Base-by-base conservation (phyloP, 2,888 invertebrate genomes). In the Acanthosepion lycidas region DNA sequence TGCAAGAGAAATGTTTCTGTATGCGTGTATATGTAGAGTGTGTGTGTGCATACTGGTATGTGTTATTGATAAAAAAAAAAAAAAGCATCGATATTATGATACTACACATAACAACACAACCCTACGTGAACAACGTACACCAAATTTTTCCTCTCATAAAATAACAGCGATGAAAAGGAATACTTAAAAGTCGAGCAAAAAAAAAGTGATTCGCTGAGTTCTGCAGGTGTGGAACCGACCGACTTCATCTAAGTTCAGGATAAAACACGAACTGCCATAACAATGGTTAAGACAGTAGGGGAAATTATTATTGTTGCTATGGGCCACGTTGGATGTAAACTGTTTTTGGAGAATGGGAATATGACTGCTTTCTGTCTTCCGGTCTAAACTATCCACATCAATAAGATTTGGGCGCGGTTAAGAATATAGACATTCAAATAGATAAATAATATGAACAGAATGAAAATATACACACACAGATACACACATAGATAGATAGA, bases 291-390 rank as follows among this genome's bases (percentile, higher is more conserved):
- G 23, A 78, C 12, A n/a, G n/a, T 33, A 3, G 15, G n/a, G n/a
- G 78, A n/a, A 12, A 4, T 12, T 33, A 15, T 12, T 78, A n/a
- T 33, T 78, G 78, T 78, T 78, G n/a, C 18, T 78, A 78, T 78
- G n/a, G 18, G 78, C n/a, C 78, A 12, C 78, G n/a, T 78, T 78
- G 78, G n/a, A 78, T 78, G n/a, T 78, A 78, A 78, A 78, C 78
- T n/a, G n/a, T 33, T 78, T 78, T 78, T 12, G 78, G n/a, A n/a
- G n/a, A n/a, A 78, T 33, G 78, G 78, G 78, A 78, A 15, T n/a
- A 78, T n/a, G 78, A 78, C 78, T 78, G n/a, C 78, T 78, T 78
- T 78, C 78, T 33, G n/a, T n/a, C n/a, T 78, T 78, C 78, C 78
- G 78, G n/a, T n/a, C n/a, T 33, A n/a, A 33, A 33, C n/a, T 78